Conservation (phyloP, 2,888 invertebrate genomes). For the Sylvicola fuscatus region DNA sequence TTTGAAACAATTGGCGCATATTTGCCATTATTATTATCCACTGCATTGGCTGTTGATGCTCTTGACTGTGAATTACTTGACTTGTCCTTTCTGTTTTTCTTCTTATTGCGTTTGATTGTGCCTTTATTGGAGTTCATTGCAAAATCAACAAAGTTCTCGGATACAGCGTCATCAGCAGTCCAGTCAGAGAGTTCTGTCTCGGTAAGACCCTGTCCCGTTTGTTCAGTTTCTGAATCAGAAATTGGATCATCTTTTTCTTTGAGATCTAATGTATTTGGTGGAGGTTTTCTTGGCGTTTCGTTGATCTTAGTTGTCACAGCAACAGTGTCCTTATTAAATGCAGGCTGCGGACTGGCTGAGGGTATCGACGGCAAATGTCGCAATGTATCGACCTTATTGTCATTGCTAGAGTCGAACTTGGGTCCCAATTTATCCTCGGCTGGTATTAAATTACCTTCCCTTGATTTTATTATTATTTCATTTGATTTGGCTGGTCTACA, state of each 20-base stretch:
- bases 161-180: slow-evolving; percentile 61
- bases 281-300: background rate
- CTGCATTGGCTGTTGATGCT: slow-evolving; percentile 24
- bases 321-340: background rate
- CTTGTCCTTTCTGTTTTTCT: slow-evolving; percentile 23
- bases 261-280: slow-evolving; percentile 7
- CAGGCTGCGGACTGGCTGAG: slow-evolving; percentile 4
- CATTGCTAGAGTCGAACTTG: slow-evolving; percentile 23
- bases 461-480: background rate
- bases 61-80: slow-evolving; percentile 9
- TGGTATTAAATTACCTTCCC: background rate
- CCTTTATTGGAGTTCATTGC: slow-evolving; percentile 31
- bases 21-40: slow-evolving; percentile 26
- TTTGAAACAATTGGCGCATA: slow-evolving; percentile 21
- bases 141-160: slow-evolving; percentile 52
- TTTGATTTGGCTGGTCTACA: slow-evolving; percentile 4
- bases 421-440: slow-evolving; percentile 12
- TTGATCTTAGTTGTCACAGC: slow-evolving; percentile 13
- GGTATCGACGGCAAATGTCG: slow-evolving; percentile 22
- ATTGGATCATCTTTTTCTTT: slow-evolving; percentile 5
- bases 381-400: slow-evolving; percentile 24
- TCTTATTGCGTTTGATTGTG: slow-evolving; percentile 21
- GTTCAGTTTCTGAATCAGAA: slow-evolving; percentile 50
- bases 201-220: slow-evolving; percentile 50
- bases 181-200: slow-evolving; percentile 81